Evolutionary conservation across 1,140 invertebrate species (phyloP).

Genomic region (Drosophila bifasciata): DNA sequence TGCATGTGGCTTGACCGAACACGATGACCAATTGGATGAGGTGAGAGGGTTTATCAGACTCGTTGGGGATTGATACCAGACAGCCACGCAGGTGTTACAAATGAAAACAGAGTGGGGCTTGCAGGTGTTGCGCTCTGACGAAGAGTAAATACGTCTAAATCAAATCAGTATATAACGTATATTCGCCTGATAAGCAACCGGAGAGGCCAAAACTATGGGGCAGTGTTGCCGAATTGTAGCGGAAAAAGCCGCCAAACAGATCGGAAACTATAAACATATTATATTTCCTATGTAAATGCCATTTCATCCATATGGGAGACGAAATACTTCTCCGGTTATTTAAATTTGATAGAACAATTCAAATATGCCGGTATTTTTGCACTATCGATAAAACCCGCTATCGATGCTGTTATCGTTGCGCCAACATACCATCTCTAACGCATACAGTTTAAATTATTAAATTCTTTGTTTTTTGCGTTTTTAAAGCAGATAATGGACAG

Average conservation of each 20-base stretch:
- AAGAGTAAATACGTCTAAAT: slow-evolving; percentile 31
- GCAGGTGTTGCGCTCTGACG: slow-evolving; percentile 38
- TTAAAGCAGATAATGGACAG: slow-evolving; percentile 3
- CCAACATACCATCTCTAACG: neutral
- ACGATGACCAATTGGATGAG: slow-evolving; percentile 46
- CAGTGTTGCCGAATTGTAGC: slow-evolving; percentile 14
- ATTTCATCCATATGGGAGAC: no score
- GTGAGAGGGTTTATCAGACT: slow-evolving; percentile 57
- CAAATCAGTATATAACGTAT: slow-evolving; percentile 58
- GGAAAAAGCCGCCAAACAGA: slow-evolving; percentile 6
- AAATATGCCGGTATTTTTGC: no score
- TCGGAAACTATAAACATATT: no score
- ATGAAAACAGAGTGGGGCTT: slow-evolving; percentile 31
- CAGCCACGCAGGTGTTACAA: slow-evolving; percentile 68
- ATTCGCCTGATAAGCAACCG: slow-evolving; percentile 31
- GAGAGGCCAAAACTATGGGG: slow-evolving; percentile 3
- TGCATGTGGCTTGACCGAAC: slow-evolving; percentile 7
- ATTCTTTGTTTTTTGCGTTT: neutral
- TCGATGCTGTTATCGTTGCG: neutral
- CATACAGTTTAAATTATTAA: neutral
- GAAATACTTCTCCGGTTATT: neutral
- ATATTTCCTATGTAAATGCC: neutral
- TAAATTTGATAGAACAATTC: no score
- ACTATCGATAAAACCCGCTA: neutral
- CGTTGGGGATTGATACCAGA: slow-evolving; percentile 52